Base-by-base conservation (phyloP, 2,797 vertebrate genomes). In the Enteromius afrohamiltoni region DNA sequence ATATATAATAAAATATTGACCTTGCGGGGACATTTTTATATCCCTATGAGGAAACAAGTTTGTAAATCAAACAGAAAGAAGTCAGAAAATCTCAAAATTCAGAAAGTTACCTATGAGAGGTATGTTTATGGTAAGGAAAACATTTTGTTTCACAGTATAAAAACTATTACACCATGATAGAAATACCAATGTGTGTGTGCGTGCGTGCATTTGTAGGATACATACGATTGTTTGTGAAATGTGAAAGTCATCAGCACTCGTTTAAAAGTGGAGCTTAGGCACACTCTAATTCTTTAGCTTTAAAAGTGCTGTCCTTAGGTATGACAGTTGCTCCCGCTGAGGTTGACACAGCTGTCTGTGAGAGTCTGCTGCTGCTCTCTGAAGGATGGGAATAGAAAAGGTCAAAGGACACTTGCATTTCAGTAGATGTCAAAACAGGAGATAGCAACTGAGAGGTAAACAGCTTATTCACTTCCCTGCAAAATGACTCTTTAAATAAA, bases 321-420 rank as follows among this genome's bases (percentile, higher is more conserved):
- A 89, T 90, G 82, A 92, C 96, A 97, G 96, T 96, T 98, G 96
- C 89, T 95, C 83, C 85, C 84, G 83, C 87, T 87, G 94, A 95
- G 95, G 96, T 96, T 97, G 96, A 93, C 93, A 94, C 97, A 99
- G 97, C 96, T 98, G 96, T 93, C 73, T n/a, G 29, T 47, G 86
- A 83, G 86, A 89, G 90, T 74, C 9, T n/a, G 74, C 88, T 90
- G 90, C 89, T 77, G 89, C 82, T 90, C 91, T 90, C 88, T 82
- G 77, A 90, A 88, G 91, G 92, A 91, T 87, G 73, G 90, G 87
- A 91, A 91, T 85, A 86, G 87, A 92, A 93, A 88, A 94, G 92
- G 94, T 91, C 92, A 92, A 91, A 92, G 93, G 92, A 91, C 90
- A 90, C 60, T 84, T 55, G 87, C 90, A 91, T 94, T 94, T 91